Evolutionary conservation across 1,140 invertebrate species (phyloP).

Genomic region (Orchesella cincta): DNA sequence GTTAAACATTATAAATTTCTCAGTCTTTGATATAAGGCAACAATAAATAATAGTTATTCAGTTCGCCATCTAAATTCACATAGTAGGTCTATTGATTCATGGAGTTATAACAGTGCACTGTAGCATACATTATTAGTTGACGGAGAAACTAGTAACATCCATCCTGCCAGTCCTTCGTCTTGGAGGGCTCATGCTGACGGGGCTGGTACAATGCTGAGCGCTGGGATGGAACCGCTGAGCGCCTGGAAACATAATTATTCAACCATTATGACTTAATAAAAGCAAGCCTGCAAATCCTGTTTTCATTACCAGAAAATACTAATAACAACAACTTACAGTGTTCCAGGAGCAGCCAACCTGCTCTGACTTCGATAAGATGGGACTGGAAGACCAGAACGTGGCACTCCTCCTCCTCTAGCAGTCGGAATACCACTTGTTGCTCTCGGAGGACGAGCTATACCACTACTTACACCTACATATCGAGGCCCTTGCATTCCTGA

Average conservation of each 20-base stretch:
- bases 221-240: not conserved
- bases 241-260: not conserved
- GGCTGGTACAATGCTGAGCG: not conserved
- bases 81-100: no score
- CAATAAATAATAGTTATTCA: no score
- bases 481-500: not conserved
- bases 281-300: not conserved
- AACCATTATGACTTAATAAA: not conserved
- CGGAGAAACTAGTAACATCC: slow-evolving; percentile 1
- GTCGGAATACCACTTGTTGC: not conserved
- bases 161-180: slow-evolving; percentile 7
- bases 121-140: no score
- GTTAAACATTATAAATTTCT: no score
- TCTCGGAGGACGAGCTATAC: not conserved
- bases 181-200: not conserved
- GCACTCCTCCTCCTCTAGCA: not conserved
- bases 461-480: not conserved
- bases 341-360: not conserved
- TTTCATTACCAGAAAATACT: not conserved
- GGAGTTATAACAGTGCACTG: no score
- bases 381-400: slow-evolving; percentile 9
- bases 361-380: not conserved
- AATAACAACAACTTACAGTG: not conserved
- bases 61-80: no score
- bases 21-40: no score